Conservation (phyloP, 1,140 invertebrate species). For the Trachelipus rathkii region DNA sequence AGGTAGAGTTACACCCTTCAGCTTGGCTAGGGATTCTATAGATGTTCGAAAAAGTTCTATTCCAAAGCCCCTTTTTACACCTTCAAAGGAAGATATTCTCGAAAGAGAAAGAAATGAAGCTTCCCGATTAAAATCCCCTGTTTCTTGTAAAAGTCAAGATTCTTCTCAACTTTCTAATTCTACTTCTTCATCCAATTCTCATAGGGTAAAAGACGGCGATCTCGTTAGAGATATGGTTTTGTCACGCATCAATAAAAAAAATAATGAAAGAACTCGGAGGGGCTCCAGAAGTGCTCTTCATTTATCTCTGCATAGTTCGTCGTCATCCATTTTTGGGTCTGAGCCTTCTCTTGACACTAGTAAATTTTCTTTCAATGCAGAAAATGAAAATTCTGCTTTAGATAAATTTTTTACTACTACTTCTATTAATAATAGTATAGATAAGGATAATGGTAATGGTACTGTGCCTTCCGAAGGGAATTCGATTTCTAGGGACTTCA, state of each 20-base stretch:
- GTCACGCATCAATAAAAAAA: constrained; percentile 59
- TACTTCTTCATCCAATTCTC: not conserved
- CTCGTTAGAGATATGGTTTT: constrained; percentile 71
- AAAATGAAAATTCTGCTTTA: constrained; percentile 43
- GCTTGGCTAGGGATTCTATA: constrained; percentile 65
- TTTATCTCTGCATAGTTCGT: not conserved
- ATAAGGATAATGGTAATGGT: constrained; percentile 23
- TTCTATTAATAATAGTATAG: constrained; percentile 32
- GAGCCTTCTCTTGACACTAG: not conserved
- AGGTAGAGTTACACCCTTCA: constrained; percentile 66
- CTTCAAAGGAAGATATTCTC: constrained; percentile 22
- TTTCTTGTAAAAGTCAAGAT: constrained; percentile 47
- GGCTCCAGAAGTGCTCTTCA: not conserved
- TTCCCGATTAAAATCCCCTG: not conserved
- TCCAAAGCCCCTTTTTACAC: constrained; percentile 37
- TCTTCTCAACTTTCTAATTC: constrained; percentile 49
- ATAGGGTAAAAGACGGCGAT: constrained; percentile 64
- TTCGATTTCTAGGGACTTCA: not conserved
- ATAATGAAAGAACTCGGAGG: constrained; percentile 44
- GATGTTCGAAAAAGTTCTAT: constrained; percentile 58
- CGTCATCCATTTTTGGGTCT: not conserved
- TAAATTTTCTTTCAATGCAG: constrained; percentile 18
- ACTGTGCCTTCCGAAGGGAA: constrained; percentile 14
- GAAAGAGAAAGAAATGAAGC: constrained; percentile 28
- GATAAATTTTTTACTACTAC: too few relatives aligned